Evolutionary conservation across 2,888 invertebrate species (phyloP).

Genomic region (Gnatocerus cornutus): DNA sequence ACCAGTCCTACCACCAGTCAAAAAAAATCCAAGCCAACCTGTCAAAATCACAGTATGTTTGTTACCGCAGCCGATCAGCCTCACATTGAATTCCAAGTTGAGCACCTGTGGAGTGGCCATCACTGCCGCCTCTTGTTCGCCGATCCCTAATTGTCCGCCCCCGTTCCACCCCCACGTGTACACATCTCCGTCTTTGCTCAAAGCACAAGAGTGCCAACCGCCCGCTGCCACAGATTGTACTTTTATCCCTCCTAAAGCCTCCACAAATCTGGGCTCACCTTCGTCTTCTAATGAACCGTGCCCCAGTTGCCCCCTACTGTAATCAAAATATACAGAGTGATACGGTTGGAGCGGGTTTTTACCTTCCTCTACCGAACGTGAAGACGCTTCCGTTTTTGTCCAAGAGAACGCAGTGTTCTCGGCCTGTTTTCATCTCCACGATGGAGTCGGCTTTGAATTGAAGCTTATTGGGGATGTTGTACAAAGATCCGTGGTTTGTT

Average conservation of each 20-base stretch:
- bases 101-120: conserved; percentile 73
- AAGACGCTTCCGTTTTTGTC: conserved; percentile 83
- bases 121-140: conserved; percentile 65
- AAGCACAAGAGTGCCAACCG: conserved; percentile 90
- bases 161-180: conserved; percentile 96
- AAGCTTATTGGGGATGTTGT: conserved; percentile 76
- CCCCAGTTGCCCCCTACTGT: conserved; percentile 90
- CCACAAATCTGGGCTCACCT: conserved; percentile 78
- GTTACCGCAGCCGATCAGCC: conserved; percentile 81
- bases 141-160: conserved; percentile 86
- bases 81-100: conserved; percentile 71
- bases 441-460: conserved; percentile 75
- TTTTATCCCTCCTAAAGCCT: conserved; percentile 84
- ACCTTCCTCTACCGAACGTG: conserved; percentile 90
- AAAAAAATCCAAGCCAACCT: conserved; percentile 68
- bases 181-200: conserved; percentile 86
- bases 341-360: neutral
- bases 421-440: conserved; percentile 82
- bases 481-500: conserved; percentile 73
- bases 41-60: conserved; percentile 82
- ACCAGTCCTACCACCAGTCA: neutral
- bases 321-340: conserved; percentile 39
- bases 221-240: conserved; percentile 83
- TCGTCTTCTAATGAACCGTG: conserved; percentile 80
- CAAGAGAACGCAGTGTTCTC: conserved; percentile 85